These are phyloP conservation scores for Alethe castanea DNA, from an alignment of 2,113 vertebrate species.

Conservation along the genomic window DNA sequence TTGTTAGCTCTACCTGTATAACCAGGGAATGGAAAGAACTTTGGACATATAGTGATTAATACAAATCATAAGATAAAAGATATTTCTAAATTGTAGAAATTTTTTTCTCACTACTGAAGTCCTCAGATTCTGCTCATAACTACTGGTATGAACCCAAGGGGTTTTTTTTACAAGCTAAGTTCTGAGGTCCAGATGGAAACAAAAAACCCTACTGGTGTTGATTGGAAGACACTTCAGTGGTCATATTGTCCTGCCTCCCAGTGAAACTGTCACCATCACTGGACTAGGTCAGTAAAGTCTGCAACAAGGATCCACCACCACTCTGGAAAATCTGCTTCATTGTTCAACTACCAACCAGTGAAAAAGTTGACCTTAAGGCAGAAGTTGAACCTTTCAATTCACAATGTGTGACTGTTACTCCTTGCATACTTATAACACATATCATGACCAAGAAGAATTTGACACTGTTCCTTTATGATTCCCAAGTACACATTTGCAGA, in stretches of 20 bases:
- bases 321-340: not conserved
- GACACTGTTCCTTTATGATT: not conserved
- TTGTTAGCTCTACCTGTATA: not conserved
- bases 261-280: not conserved
- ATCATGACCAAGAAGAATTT: not conserved
- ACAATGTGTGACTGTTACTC: not conserved
- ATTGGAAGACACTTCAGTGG: not conserved
- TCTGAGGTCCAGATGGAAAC: not conserved
- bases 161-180: not conserved
- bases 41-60: not conserved
- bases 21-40: not conserved
- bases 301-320: rapidly evolving
- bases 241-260: not conserved
- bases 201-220: not conserved
- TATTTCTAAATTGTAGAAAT: not conserved
- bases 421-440: not conserved
- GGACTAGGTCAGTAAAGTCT: not conserved
- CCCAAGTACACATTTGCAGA: rapidly evolving
- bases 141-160: not conserved
- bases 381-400: not conserved
- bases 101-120: not conserved
- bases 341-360: not conserved
- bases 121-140: not conserved
- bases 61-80: not conserved
- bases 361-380: not conserved